A percentile compares a stretch with the other conserved stretches of the same genome.
Conservation (phyloP, 2,797 vertebrate species). For the Lepilemur ruficaudatus region DNA sequence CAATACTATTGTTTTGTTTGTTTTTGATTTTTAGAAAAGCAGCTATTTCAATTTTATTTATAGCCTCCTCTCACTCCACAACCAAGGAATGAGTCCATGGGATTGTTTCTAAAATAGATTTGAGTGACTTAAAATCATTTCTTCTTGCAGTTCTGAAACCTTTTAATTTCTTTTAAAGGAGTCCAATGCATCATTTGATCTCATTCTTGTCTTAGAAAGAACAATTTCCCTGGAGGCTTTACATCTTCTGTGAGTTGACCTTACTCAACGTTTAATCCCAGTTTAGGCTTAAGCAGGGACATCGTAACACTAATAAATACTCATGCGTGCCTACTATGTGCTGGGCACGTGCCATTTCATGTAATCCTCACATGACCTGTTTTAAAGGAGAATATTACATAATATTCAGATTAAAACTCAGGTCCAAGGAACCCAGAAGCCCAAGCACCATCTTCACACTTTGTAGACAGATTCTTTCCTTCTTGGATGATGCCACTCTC, state of each 20-base stretch:
- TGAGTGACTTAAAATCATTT: neutral
- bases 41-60: neutral
- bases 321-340: neutral
- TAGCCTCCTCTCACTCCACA: neutral
- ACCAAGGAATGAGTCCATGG: neutral
- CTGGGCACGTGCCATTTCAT: neutral
- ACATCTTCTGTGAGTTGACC: neutral
- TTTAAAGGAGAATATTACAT: neutral
- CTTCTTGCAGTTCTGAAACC: neutral
- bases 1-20: neutral
- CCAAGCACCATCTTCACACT: neutral
- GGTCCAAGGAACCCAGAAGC: neutral
- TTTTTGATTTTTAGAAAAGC: neutral
- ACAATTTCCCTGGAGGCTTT: neutral
- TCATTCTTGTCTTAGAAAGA: neutral
- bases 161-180: neutral
- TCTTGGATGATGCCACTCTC: neutral
- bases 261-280: neutral
- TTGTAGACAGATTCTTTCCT: neutral
- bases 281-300: neutral
- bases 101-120: neutral
- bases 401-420: neutral
- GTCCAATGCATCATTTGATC: neutral
- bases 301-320: neutral
- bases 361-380: neutral